Evolutionary conservation across 2,797 vertebrate species (phyloP), one percentile per base, ranked within the genome.

Genomic region (Leptatherina wallacei): DNA sequence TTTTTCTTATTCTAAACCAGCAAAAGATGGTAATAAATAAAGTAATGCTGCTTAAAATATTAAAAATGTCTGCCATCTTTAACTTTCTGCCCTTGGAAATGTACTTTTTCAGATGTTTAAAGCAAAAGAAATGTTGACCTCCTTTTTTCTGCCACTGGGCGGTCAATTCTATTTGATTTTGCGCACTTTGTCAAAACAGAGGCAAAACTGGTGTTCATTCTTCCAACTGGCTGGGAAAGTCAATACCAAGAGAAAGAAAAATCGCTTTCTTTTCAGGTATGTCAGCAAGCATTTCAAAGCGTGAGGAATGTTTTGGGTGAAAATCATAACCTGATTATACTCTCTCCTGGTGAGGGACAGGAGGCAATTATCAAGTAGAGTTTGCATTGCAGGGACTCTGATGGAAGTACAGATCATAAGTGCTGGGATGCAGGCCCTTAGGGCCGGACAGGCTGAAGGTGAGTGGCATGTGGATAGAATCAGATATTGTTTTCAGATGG

Each of bases 401-500:
- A 80, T 71, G 77, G 84, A 85, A 88, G 81, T 52, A 38, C 20
- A 84, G 85, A 87, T 88, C 85, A 84, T 63, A 85, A 80, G 78
- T 44, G 4, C n/a, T 22, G 62, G 70, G 85, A 85, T 71, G 81
- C 78, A 29, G 69, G 73, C 69, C 82, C 84, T 78, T 65, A 2
- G 52, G 88, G 77, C 65, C 61, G 67, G 76, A 77, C 77, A 33
- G 79, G 75, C 82, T 84, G 86, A 71, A 91, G 88, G 86, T 92
- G 87, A 91, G 78, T 85, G 82, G 82, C 88, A 91, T 89, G 85
- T 87, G 86, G 87, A 92, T 76, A 89, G 84, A 92, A 91, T 89
- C 82, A 84, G 85, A 92, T 90, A 88, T 91, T 91, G 90, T 93
- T 93, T 94, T 86, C 85, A 81, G 80, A 84, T 75, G 65, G 77